Evolutionary conservation across 92 coral and sea anemone species (phyloP).

Genomic region (Metridium senile): DNA sequence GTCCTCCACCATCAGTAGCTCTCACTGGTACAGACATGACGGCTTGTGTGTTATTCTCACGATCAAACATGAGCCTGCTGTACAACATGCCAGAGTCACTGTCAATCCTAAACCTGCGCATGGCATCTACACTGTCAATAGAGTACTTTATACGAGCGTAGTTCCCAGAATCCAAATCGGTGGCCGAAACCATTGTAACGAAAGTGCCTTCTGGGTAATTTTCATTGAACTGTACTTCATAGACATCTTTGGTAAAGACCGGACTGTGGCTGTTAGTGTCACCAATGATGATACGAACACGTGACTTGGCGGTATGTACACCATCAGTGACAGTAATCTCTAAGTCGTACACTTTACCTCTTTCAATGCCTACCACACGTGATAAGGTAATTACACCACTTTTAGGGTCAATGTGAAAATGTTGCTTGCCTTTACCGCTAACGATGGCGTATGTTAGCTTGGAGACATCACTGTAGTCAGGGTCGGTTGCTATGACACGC

Average conservation of each 20-base stretch:
- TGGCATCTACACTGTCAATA: conserved; percentile 81
- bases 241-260: conserved; percentile 70
- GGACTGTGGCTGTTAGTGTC: conserved; percentile 94
- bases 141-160: conserved; percentile 79
- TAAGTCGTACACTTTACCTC: conserved; percentile 82
- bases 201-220: conserved; percentile 89
- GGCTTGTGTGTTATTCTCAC: conserved; percentile 80
- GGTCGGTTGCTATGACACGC: conserved; percentile 90
- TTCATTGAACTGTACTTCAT: conserved; percentile 78
- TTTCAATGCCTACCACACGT: conserved; percentile 70
- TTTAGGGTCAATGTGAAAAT: conserved; percentile 65
- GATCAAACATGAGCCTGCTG: conserved; percentile 86
- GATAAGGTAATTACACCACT: conserved; percentile 94
- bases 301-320: conserved; percentile 58
- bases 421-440: conserved; percentile 72
- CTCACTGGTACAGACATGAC: conserved; percentile 82
- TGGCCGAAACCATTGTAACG: conserved; percentile 96
- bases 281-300: conserved; percentile 88
- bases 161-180: conserved; percentile 90
- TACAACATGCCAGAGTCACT: conserved; percentile 89
- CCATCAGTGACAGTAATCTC: conserved; percentile 83
- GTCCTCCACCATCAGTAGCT: conserved; percentile 94
- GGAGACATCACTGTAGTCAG: conserved; percentile 79
- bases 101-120: conserved; percentile 85
- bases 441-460: conserved; percentile 70